Evolutionary conservation across 1,140 invertebrate species (phyloP).

Genomic region (Anastrepha obliqua): DNA sequence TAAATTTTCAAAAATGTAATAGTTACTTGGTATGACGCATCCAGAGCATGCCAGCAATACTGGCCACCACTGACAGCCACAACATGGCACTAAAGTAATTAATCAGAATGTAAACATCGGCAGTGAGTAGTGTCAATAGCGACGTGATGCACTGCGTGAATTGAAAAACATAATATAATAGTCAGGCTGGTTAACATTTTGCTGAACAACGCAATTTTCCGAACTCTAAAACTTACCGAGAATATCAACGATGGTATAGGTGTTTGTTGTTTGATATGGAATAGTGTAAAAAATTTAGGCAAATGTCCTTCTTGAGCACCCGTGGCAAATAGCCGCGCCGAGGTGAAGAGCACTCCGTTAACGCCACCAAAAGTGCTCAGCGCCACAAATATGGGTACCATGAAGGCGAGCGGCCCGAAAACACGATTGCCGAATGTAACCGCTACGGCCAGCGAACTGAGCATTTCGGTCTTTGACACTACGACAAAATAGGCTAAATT

Average conservation of each 20-base stretch:
- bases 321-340: conserved; percentile 84
- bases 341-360: conserved; percentile 94
- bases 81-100: conserved; percentile 88
- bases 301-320: conserved; percentile 90
- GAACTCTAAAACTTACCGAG: conserved; percentile 77
- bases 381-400: conserved; percentile 92
- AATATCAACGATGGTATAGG: conserved; percentile 89
- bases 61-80: conserved; percentile 85
- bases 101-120: conserved; percentile 83
- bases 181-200: neutral
- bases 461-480: conserved; percentile 85
- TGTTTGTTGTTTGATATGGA: conserved; percentile 84
- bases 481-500: conserved; percentile 94
- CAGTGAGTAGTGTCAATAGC: conserved; percentile 82
- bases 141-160: conserved; percentile 83
- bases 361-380: conserved; percentile 90
- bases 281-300: conserved; percentile 85
- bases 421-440: conserved; percentile 88
- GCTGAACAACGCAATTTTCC: neutral
- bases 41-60: conserved; percentile 86
- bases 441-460: conserved; percentile 87
- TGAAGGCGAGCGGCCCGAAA: conserved; percentile 85
- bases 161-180: conserved; percentile 27
- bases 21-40: conserved; percentile 79
- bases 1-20: conserved; percentile 20